phyloP scores from a whole-genome alignment of 1,140 invertebrate species.

The Centruroides vittatus region DNA sequence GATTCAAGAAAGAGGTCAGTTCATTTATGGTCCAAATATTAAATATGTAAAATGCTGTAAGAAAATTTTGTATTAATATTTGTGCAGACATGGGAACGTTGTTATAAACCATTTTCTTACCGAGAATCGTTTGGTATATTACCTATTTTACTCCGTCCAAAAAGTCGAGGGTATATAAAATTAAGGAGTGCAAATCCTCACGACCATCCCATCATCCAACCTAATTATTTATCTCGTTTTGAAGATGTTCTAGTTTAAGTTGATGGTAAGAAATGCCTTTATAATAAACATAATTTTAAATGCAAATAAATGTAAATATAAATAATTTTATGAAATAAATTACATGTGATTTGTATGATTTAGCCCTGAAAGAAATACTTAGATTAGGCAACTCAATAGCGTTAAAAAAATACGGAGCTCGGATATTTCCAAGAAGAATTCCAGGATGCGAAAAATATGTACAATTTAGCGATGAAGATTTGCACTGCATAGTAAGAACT shows the following conservation, averaged over 20 bases:
- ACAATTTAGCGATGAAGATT: not conserved
- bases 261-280: slow-evolving; percentile 7
- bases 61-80: too few relatives aligned
- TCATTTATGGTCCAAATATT: too few relatives aligned
- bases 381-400: not conserved
- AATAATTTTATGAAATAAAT: too few relatives aligned
- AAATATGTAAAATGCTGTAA: too few relatives aligned
- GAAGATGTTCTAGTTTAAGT: slow-evolving; percentile 39
- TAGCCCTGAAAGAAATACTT: not conserved
- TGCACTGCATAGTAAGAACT: not conserved
- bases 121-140: slow-evolving; percentile 43
- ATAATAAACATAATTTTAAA: too few relatives aligned
- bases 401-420: not conserved
- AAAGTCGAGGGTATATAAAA: slow-evolving; percentile 50
- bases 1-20: too few relatives aligned
- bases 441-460: not conserved
- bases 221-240: slow-evolving; percentile 54
- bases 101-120: slow-evolving; percentile 12
- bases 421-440: not conserved
- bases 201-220: slow-evolving; percentile 59
- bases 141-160: slow-evolving; percentile 55
- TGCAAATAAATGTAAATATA: too few relatives aligned
- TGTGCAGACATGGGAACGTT: too few relatives aligned
- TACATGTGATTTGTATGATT: not conserved
- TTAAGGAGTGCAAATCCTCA: slow-evolving; percentile 41